Evolutionary conservation across 2,888 invertebrate species (phyloP), one percentile per base, ranked within the genome.

Genomic region (Tholera decimalis): DNA sequence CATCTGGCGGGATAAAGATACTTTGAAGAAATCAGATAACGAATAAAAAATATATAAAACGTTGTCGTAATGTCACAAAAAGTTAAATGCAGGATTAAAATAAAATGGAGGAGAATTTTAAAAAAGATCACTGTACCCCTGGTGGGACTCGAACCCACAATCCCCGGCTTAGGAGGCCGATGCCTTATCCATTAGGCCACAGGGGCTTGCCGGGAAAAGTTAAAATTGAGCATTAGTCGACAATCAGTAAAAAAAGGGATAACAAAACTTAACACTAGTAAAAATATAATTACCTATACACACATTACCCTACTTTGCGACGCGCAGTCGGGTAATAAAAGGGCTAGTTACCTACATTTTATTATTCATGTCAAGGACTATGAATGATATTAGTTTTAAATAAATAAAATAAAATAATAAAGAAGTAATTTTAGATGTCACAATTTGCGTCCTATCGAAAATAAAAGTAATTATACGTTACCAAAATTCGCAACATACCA

Each of bases 141-240:
- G 97, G 96, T 96, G 96, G 97, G 97, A 97, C 96, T 97, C 97
- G 97, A 97, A 97, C 97, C 97, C 97, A 96, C 97, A 97, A 96
- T 97, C 97, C 97, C 96, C 97, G 97, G 97, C 97, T 97, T 97
- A 97, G 97, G 97, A 97, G 97, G 97, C 97, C 97, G 97, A 97
- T 97, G 97, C 97, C 97, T 97, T 97, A 97, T 97, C 97, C 97
- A 97, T 97, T 97, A 97, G 97, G 97, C 97, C 97, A 97, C 97
- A 97, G 96, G 97, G 97, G 97, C 97, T 89, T 77, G 20, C 0
- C 0, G 0, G 0, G 0, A 0, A 0, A 0, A 1, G 20, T 3
- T 0, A 64, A 64, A 74, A 59, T 46, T 57, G 68, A 44, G 46
- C 11, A 3, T 43, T 51, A 51, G 15, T 20, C 37, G 1, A 55